Percentiles rank a stretch among this genome's conserved stretches.
phyloP scores from a whole-genome alignment of 2,113 vertebrate species.

The Phodopus roborovskii region DNA sequence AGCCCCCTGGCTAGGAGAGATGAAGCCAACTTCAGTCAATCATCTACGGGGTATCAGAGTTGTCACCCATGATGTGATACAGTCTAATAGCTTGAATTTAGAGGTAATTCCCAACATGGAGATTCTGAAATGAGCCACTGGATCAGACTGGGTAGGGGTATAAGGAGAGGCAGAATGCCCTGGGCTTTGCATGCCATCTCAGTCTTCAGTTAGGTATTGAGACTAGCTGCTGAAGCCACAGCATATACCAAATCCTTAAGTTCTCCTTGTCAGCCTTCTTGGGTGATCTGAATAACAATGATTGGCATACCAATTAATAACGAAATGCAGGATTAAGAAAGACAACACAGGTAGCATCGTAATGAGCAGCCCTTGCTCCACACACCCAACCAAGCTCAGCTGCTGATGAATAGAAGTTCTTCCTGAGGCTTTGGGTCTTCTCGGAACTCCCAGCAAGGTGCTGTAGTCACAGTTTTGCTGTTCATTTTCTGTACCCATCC shows the following conservation, averaged over 20 bases:
- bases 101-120: background rate
- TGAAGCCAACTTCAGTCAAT: background rate
- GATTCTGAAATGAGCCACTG: background rate
- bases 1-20: background rate
- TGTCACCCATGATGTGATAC: fast-evolving
- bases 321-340: background rate
- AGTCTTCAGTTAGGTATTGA: background rate
- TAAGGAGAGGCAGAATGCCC: background rate
- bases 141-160: background rate
- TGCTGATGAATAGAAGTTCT: background rate
- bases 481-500: background rate
- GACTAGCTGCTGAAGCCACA: background rate
- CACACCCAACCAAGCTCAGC: background rate
- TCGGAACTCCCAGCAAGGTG: background rate
- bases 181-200: background rate
- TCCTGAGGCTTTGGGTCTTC: background rate
- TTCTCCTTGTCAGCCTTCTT: background rate
- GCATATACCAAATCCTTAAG: background rate
- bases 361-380: background rate
- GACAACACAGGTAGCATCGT: fast-evolving
- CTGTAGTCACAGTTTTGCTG: background rate
- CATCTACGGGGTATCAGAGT: background rate
- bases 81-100: background rate
- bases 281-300: background rate
- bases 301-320: background rate